Conservation (phyloP, 2,797 vertebrate genomes). For the Coregonus sp. region DNA sequence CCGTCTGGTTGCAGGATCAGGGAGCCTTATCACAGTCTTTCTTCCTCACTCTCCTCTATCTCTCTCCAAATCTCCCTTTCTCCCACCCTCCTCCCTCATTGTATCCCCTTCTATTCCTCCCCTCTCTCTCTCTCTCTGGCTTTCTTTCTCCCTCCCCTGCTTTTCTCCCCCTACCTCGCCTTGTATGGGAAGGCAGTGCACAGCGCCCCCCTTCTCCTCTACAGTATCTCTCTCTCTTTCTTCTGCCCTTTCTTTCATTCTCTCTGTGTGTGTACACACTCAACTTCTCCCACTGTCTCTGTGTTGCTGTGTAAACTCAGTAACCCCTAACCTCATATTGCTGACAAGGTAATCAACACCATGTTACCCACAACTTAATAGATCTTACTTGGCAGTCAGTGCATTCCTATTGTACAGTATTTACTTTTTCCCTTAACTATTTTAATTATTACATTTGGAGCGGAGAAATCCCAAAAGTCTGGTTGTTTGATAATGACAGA, state of each 20-base stretch:
- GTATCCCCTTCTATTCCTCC: slow-evolving; percentile 1
- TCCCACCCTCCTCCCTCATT: not conserved
- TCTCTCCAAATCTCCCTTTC: slow-evolving; percentile 33
- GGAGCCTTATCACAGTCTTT: slow-evolving; percentile 20
- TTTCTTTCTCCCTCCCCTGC: slow-evolving; percentile 45
- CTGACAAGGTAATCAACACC: slow-evolving; percentile 67
- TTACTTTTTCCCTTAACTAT: slow-evolving; percentile 12
- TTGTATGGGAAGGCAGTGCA: slow-evolving; percentile 75
- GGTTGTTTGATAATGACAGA: slow-evolving; percentile 47
- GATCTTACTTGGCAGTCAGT: slow-evolving; percentile 41
- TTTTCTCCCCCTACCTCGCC: slow-evolving; percentile 67
- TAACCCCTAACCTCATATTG: slow-evolving; percentile 44
- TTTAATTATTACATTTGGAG: slow-evolving; percentile 19
- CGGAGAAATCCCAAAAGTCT: slow-evolving; percentile 24
- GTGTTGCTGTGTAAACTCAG: slow-evolving; percentile 53
- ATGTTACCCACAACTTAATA: slow-evolving; percentile 43
- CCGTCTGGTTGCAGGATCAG: not conserved
- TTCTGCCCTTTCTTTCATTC: slow-evolving; percentile 31
- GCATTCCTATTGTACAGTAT: slow-evolving; percentile 39
- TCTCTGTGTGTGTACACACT: slow-evolving; percentile 11
- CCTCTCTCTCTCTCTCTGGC: slow-evolving; percentile 12
- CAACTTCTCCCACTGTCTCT: slow-evolving; percentile 13
- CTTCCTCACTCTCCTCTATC: slow-evolving; percentile 46
- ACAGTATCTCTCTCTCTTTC: slow-evolving; percentile 37
- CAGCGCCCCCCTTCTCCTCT: slow-evolving; percentile 44